A percentile compares a stretch with the other conserved stretches of the same genome.
Evolutionary conservation across 2,113 vertebrate species (phyloP).

Genomic region (Tringa solitaria): DNA sequence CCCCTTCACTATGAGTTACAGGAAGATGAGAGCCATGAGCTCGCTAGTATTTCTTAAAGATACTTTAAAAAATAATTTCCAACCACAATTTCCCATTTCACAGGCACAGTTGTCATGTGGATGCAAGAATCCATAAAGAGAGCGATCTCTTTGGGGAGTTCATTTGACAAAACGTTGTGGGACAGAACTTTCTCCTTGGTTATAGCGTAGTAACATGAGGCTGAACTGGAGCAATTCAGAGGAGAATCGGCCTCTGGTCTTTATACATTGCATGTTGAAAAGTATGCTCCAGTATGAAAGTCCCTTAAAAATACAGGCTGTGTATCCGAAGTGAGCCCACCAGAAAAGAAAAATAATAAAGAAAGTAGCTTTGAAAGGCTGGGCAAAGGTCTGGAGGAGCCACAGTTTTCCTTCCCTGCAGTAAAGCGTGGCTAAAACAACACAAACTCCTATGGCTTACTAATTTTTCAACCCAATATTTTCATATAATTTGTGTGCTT

Average conservation of each 20-base stretch:
- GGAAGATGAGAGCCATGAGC: not conserved
- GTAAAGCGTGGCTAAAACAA: constrained; percentile 82
- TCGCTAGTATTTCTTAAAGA: not conserved
- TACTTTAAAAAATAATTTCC: not conserved
- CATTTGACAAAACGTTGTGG: not conserved
- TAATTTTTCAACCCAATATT: constrained; percentile 85
- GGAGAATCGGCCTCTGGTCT: not conserved
- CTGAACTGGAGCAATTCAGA: not conserved
- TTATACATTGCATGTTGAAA: not conserved
- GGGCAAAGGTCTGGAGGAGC: constrained; percentile 65
- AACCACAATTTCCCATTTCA: not conserved
- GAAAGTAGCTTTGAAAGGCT: constrained; percentile 65
- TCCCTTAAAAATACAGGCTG: constrained; percentile 18
- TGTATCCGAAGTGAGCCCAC: constrained; percentile 49
- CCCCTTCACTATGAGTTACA: not conserved
- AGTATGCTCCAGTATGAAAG: constrained; percentile 2
- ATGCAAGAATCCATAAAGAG: not conserved
- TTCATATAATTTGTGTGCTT: constrained; percentile 83
- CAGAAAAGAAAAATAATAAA: constrained; percentile 70
- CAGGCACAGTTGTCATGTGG: not conserved
- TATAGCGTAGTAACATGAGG: not conserved
- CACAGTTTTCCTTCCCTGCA: constrained; percentile 75
- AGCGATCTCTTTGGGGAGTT: not conserved
- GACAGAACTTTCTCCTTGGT: not conserved
- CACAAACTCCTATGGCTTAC: constrained; percentile 80